Conservation (phyloP, 2,113 vertebrate genomes). For the Lipophrys pholis region DNA sequence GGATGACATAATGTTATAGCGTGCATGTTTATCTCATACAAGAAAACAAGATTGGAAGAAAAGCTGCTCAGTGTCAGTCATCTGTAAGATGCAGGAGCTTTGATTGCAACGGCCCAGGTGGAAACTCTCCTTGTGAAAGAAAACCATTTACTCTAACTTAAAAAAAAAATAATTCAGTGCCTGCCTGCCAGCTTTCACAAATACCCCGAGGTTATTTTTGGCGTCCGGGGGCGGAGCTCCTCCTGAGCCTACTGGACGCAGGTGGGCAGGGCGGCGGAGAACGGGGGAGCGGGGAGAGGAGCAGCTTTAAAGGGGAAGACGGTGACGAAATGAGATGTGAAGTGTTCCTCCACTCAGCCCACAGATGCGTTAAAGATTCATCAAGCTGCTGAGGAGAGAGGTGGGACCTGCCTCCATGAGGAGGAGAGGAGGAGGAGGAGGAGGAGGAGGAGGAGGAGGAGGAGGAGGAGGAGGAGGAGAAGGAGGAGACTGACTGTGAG, state of each 20-base stretch:
- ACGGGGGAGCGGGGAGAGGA: background rate
- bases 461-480: background rate
- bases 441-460: background rate
- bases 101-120: background rate
- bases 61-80: background rate
- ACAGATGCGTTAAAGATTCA: slow-evolving; percentile 80
- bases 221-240: slow-evolving; percentile 36
- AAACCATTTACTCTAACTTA: background rate
- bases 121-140: slow-evolving; percentile 18
- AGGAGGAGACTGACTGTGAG: slow-evolving; percentile 12
- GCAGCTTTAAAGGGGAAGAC: slow-evolving; percentile 1
- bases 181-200: slow-evolving; percentile 41
- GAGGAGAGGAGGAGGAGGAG: slow-evolving; percentile 12
- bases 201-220: slow-evolving; percentile 72
- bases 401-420: slow-evolving; percentile 27
- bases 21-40: background rate
- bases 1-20: background rate
- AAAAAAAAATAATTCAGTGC: slow-evolving; percentile 11
- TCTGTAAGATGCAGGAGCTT: background rate
- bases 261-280: slow-evolving; percentile 46
- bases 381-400: slow-evolving; percentile 64
- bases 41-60: background rate
- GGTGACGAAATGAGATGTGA: slow-evolving; percentile 84
- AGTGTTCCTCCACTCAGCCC: slow-evolving; percentile 69
- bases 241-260: slow-evolving; percentile 34